Evolutionary conservation across 2,888 invertebrate genomes (phyloP), one percentile per base, ranked within the genome.

Genomic region (Alloplasta piceator): DNA sequence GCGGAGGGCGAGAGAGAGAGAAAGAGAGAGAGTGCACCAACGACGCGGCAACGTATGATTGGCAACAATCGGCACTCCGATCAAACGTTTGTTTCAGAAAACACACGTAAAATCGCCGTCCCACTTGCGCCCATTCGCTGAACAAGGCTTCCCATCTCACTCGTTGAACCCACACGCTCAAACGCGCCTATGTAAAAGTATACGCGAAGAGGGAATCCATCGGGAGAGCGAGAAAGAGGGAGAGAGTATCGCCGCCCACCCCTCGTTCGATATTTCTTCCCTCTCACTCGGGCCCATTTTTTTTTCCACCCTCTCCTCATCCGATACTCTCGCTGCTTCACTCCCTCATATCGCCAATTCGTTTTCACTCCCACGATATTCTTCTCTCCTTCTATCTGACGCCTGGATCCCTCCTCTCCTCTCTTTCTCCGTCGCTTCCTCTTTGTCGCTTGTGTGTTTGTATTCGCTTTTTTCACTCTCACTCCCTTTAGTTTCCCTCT

Each of bases 21-120:
- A 72, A 41, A 77, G 78, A 82, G 80, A 79, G 80, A 26, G 77
- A 68, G 67, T 76, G 66, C 78, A 70, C 72, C 58, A 61, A 67
- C 36, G 83, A 85, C 86, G 88, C 86, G 87, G 90, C 89, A 89
- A 89, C 89, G 90, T 91, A 91, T 91, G 91, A 91, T 91, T 91
- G 91, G 91, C 91, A 91, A 91, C 91, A 91, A 91, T 91, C 91
- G 91, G 90, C 90, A 91, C 90, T 88, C 90, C 90, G 91, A 91
- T 91, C 91, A 90, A 91, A 91, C 90, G 90, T 91, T 91, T 91
- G 90, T 91, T 91, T 90, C 88, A 87, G 89, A 75, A 43, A 89
- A 90, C 89, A 90, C 88, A 88, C 87, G 87, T 85, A 86, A 86
- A 10, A 36, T 56, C 56, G 12, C 39, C 36, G 46, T 58, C 56